These are phyloP conservation scores for Papilio helenus DNA, from an alignment of 1,140 invertebrate genomes.

Conservation along the genomic window DNA sequence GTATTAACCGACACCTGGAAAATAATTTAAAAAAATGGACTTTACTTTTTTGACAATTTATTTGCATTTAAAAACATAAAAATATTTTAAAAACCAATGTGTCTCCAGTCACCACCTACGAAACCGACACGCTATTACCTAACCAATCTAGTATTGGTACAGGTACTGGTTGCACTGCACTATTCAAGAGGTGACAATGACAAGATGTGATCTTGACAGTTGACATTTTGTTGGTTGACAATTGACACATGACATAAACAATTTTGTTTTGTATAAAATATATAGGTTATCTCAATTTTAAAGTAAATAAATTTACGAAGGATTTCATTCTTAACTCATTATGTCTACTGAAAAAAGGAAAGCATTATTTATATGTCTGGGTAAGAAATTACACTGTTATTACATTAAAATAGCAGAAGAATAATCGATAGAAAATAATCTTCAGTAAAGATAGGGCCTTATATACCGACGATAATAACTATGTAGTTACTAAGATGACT, in stretches of 20 bases:
- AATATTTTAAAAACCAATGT: too few species aligned
- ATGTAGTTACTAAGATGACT: background rate
- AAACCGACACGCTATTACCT: too few species aligned
- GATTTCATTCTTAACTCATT: background rate
- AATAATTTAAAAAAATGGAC: too few species aligned
- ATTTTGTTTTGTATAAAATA: background rate
- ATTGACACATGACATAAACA: background rate
- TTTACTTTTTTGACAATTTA: too few species aligned
- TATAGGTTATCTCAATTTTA: background rate
- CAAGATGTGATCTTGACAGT: too few species aligned
- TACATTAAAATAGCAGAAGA: background rate
- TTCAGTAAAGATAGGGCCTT: background rate
- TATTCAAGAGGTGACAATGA: too few species aligned
- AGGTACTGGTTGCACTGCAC: too few species aligned
- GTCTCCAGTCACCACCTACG: too few species aligned
- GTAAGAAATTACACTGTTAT: slow-evolving; percentile 51
- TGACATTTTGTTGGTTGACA: background rate
- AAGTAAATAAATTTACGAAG: background rate
- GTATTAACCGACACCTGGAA: too few species aligned
- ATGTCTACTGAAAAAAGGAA: slow-evolving; percentile 70
- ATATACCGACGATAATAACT: background rate
- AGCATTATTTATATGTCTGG: slow-evolving; percentile 77
- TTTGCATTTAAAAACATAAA: too few species aligned
- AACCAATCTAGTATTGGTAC: too few species aligned
- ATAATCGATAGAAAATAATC: background rate